phyloP scores from a whole-genome alignment of 2,888 invertebrate genomes.

The Metacarcinus magister region DNA sequence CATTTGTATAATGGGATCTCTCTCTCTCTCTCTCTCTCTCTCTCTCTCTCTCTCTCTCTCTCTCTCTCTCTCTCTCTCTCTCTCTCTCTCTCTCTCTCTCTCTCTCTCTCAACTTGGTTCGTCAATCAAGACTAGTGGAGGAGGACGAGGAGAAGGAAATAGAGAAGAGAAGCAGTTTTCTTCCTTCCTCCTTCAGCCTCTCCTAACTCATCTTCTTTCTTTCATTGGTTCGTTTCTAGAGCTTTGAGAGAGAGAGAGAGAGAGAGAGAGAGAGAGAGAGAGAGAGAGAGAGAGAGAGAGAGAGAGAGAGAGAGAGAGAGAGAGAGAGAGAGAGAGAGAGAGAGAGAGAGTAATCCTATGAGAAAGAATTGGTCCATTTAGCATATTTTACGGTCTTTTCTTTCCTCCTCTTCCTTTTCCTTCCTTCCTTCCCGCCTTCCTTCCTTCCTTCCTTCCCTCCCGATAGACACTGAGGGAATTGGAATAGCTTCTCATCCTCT shows the following conservation, averaged over 20 bases:
- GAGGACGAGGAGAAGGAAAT: background rate
- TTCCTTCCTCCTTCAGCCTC: background rate
- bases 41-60: slow-evolving; percentile 48
- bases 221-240: background rate
- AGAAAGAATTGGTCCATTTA: too few species aligned
- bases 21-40: slow-evolving; percentile 48
- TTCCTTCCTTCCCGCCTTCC: background rate
- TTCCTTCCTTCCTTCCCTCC: background rate
- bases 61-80: slow-evolving; percentile 48
- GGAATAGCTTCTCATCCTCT: background rate
- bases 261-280: too few species aligned
- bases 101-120: slow-evolving; percentile 34
- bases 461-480: too few species aligned
- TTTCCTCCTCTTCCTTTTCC: too few species aligned
- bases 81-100: slow-evolving; percentile 36
- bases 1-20: slow-evolving; percentile 26
- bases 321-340: background rate
- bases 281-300: too few species aligned
- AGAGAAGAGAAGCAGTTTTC: background rate
- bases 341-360: background rate
- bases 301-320: too few species aligned
- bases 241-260: too few species aligned
- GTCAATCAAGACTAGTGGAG: background rate
- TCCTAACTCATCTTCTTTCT: background rate
- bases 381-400: background rate